These are phyloP conservation scores for Nomada ferruginata DNA, from an alignment of 2,888 invertebrate genomes.

Conservation along the genomic window DNA sequence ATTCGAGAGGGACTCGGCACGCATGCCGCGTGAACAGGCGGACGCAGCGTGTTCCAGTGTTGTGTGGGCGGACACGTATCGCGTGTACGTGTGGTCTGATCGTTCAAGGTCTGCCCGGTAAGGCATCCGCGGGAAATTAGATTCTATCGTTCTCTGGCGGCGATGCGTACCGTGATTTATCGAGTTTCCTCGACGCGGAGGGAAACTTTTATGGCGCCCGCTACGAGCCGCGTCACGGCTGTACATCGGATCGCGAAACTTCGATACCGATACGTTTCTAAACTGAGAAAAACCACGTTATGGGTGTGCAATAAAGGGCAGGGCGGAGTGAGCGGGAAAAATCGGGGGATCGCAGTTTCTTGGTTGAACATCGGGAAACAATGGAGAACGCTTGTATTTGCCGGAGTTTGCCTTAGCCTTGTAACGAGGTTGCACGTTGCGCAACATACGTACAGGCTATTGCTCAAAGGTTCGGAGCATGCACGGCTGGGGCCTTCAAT, in stretches of 20 bases:
- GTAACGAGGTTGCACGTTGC: constrained; percentile 9
- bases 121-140: constrained; percentile 53
- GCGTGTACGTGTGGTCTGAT: constrained; percentile 31
- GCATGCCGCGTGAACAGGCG: constrained; percentile 49
- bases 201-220: constrained; percentile 39
- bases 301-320: constrained; percentile 4
- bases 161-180: constrained; percentile 52
- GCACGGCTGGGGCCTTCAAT: too few species aligned
- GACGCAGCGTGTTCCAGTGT: constrained; percentile 14
- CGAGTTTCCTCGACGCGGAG: constrained; percentile 29
- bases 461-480: too few species aligned
- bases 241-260: constrained; percentile 17
- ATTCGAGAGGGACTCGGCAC: constrained; percentile 57
- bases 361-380: neutral
- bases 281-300: constrained; percentile 18
- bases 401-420: neutral
- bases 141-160: constrained; percentile 52
- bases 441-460: neutral
- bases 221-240: neutral
- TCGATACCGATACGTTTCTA: constrained; percentile 24
- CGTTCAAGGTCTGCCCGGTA: constrained; percentile 47
- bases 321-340: neutral
- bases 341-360: neutral
- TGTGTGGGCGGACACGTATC: constrained; percentile 31
- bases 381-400: neutral